Conservation (phyloP, 2,113 vertebrate species). For the Etia nguti region DNA sequence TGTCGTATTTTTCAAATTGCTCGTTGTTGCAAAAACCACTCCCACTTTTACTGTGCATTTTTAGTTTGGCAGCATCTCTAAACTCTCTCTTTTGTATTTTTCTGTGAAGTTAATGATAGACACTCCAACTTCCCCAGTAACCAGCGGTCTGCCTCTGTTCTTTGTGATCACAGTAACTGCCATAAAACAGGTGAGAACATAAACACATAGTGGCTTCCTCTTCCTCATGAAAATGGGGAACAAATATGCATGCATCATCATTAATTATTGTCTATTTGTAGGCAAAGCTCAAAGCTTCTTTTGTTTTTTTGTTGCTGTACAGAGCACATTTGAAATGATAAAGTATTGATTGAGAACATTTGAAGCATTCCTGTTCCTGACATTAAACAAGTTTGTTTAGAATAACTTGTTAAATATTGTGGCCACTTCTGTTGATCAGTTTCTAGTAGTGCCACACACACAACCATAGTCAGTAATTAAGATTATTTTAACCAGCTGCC, state of each 20-base stretch:
- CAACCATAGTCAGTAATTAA: not conserved
- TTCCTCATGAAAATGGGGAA: constrained; percentile 15
- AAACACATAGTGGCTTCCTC: not conserved
- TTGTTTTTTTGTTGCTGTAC: not conserved
- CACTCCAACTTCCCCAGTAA: constrained; percentile 96
- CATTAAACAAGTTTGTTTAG: not conserved
- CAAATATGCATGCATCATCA: not conserved
- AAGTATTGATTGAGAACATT: not conserved
- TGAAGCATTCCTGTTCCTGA: not conserved
- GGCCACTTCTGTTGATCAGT: not conserved
- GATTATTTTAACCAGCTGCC: not conserved
- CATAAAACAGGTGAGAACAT: constrained; percentile 92
- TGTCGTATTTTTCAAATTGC: not conserved
- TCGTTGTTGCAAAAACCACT: not conserved
- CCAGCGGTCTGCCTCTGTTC: constrained; percentile 97
- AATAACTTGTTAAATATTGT: not conserved
- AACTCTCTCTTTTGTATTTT: not conserved
- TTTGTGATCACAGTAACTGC: constrained; percentile 99
- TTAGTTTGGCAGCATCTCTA: not conserved
- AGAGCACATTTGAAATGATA: rapidly evolving
- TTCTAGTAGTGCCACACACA: not conserved
- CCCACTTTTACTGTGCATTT: not conserved
- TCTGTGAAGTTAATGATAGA: constrained; percentile 92
- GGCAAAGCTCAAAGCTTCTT: not conserved
- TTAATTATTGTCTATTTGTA: not conserved